Evolutionary conservation across 2,113 vertebrate species (phyloP).

Genomic region (Rhinogobius similis): DNA sequence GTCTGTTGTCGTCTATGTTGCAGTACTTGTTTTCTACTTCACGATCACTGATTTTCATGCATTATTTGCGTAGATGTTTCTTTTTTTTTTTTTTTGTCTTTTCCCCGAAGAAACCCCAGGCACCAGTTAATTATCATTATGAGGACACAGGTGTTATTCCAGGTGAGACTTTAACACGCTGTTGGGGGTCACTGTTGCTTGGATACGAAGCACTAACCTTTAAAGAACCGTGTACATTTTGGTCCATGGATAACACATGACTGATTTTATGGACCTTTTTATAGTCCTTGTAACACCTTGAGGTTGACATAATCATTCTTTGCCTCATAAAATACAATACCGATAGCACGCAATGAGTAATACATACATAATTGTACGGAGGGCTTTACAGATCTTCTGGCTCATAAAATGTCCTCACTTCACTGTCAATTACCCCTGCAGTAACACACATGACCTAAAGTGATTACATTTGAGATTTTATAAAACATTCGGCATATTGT

Average conservation of each 20-base stretch:
- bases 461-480: too few relatives aligned
- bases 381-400: background rate
- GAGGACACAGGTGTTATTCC: background rate
- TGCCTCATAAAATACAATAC: slow-evolving; percentile 7
- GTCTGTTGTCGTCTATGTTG: too few relatives aligned
- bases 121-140: background rate
- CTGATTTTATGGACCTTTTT: slow-evolving; percentile 1
- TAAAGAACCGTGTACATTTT: background rate
- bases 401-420: background rate
- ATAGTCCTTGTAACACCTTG: background rate
- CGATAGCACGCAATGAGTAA: background rate
- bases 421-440: background rate
- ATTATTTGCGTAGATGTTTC: too few relatives aligned
- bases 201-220: background rate
- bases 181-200: slow-evolving; percentile 2
- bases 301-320: slow-evolving; percentile 2
- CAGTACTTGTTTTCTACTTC: too few relatives aligned
- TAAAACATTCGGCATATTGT: too few relatives aligned
- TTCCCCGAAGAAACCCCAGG: background rate
- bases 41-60: too few relatives aligned
- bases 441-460: background rate
- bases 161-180: background rate
- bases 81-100: background rate
- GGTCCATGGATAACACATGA: background rate
- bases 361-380: background rate